These are phyloP conservation scores for Phaedon cochleariae DNA, from an alignment of 2,888 invertebrate species.

Conservation along the genomic window DNA sequence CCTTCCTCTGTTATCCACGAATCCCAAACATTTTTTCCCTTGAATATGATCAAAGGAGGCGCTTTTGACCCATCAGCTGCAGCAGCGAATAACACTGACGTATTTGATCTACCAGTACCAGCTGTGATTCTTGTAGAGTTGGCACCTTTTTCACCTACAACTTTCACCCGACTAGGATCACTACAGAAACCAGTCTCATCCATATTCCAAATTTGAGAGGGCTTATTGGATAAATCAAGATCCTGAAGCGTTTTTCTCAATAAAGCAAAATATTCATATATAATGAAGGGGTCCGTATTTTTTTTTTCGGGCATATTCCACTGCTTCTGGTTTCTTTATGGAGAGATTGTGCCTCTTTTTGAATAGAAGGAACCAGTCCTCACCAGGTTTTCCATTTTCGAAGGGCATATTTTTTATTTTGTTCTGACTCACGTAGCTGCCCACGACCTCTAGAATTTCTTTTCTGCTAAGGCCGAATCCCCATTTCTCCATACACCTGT, in stretches of 20 bases:
- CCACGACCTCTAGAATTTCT: conserved; percentile 42
- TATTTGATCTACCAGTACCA: conserved; percentile 21
- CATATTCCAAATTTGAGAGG: conserved; percentile 27
- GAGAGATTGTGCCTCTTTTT: conserved; percentile 45
- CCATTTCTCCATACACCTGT: conserved; percentile 15
- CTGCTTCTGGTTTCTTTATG: conserved; percentile 53
- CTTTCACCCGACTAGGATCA: conserved; percentile 31
- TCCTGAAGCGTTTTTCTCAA: conserved; percentile 5
- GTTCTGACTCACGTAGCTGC: conserved; percentile 38
- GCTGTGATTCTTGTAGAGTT: conserved; percentile 22
- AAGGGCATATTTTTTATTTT: conserved; percentile 41
- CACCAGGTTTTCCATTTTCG: conserved; percentile 42
- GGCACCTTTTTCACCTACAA: conserved; percentile 26
- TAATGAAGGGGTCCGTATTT: conserved; percentile 43
- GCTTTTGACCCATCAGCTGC: conserved; percentile 8
- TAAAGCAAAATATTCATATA: conserved; percentile 34
- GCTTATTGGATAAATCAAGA: not conserved
- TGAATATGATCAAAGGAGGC: conserved; percentile 15
- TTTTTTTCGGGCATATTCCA: conserved; percentile 50
- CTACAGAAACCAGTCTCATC: conserved; percentile 31
- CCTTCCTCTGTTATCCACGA: conserved; percentile 6
- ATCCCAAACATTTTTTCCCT: conserved; percentile 21
- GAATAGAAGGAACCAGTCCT: conserved; percentile 45
- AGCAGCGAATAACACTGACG: conserved; percentile 15
- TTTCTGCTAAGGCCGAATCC: conserved; percentile 44